phyloP scores from a whole-genome alignment of 2,113 vertebrate genomes.

The Microcebus tavaratra region DNA sequence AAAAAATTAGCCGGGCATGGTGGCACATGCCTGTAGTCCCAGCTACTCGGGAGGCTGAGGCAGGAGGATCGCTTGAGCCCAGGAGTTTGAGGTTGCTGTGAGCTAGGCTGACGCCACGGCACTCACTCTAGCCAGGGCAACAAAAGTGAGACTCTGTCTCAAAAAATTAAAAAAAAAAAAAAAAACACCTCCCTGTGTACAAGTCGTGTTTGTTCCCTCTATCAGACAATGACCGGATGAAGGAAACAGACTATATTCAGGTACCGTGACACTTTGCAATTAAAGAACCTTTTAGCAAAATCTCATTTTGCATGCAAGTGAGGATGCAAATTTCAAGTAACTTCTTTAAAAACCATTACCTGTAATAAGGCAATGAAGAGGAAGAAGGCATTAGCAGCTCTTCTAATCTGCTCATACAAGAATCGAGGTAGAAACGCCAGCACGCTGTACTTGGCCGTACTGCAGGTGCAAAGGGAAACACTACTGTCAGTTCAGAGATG shows the following conservation, averaged over 20 bases:
- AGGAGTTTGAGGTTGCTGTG: no score
- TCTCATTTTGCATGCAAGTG: neutral
- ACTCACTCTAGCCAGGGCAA: no score
- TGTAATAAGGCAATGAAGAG: constrained; percentile 99
- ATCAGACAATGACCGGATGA: neutral
- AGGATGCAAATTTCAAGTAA: neutral
- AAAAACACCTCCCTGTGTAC: neutral
- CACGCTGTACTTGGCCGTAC: constrained; percentile 98
- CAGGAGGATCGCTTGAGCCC: no score
- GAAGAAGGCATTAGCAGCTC: constrained; percentile 99
- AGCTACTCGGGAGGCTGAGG: no score
- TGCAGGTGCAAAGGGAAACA: constrained; percentile 77
- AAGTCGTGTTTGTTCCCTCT: neutral
- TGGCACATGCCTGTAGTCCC: no score
- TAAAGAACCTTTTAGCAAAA: neutral
- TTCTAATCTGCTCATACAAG: constrained; percentile 99
- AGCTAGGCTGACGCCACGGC: no score
- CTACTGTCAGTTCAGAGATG: neutral
- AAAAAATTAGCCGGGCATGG: no score
- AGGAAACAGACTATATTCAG: neutral
- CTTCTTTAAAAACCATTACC: constrained; percentile 83
- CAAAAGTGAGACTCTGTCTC: no score
- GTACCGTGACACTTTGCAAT: neutral
- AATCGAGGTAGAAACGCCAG: constrained; percentile 99
- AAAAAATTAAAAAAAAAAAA: no score